Base-by-base conservation (phyloP, 2,888 invertebrate species). In the Thymelicus sylvestris region DNA sequence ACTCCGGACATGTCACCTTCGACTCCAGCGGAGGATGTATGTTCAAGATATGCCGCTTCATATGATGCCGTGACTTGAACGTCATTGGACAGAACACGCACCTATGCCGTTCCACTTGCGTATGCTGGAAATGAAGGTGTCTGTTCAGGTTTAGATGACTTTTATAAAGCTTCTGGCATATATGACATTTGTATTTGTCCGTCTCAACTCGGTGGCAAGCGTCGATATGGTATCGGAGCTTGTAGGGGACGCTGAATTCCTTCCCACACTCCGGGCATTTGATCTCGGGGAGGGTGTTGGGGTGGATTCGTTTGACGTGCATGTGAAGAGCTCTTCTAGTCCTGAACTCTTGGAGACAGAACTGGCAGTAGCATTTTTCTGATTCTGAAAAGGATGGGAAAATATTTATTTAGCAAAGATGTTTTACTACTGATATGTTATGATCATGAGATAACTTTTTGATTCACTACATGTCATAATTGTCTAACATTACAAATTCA, bases 81-180 rank as follows among this genome's bases (percentile, higher is more conserved):
- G 93, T 92, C 89, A 91, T 89, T 4, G 90, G 86, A 70, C 93
- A 93, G 71, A 93, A 93, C 0, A 93, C 92, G 61, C 93, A 93
- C 0, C 86, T 89, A 62, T 93, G 92, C 5, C 92, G 74, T 6
- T 88, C 84, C 0, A 92, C 87, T 6, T 90, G 87, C 0, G 90
- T 86, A 47, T 93, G 93, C 64, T 92, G 93, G 61, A 88, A 89
- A 12, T 90, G 86, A 6, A 92, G 71, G 71, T 93, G 93, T 5
- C 92, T 76, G 73, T 89, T 90, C 41, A 93, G 69, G 63, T 92
- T 93, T 15, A 92, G 66, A 19, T 82, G 85, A 13, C 88, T 91
- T 71, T 93, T 93, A 75, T 91, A 93, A 0, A 88, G 71, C 66
- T 92, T 93, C 24, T 89, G 80, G 71, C 93, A 93, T 0, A 92